phyloP scores from a whole-genome alignment of 2,888 invertebrate species.

The Spialia ferax region DNA sequence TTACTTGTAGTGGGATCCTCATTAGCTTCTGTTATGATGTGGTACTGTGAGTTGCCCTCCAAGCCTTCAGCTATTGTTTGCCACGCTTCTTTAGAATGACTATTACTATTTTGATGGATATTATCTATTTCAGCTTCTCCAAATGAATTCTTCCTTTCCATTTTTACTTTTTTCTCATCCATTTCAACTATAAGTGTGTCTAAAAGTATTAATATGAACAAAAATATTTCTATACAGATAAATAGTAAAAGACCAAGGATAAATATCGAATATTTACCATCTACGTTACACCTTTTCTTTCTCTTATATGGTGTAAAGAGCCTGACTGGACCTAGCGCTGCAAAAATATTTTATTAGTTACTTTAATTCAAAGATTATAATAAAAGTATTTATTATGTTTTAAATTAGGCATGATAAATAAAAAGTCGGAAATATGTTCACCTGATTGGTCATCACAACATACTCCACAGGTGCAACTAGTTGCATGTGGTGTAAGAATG shows the following conservation, averaged over 20 bases:
- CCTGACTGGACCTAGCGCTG: slow-evolving; percentile 95
- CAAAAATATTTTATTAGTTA: background rate
- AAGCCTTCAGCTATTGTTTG: slow-evolving; percentile 89
- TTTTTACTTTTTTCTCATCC: slow-evolving; percentile 75
- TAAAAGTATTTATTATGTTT: background rate
- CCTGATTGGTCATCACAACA: slow-evolving; percentile 97
- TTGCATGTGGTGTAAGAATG: slow-evolving; percentile 96
- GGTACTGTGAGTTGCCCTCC: slow-evolving; percentile 88
- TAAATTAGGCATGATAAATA: background rate
- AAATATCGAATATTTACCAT: background rate
- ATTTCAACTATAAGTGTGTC: slow-evolving; percentile 23
- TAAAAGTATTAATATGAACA: background rate
- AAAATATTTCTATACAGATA: background rate
- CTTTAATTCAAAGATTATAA: too few relatives aligned
- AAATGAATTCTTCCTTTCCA: slow-evolving; percentile 75
- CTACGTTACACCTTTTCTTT: slow-evolving; percentile 87
- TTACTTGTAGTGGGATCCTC: slow-evolving; percentile 15
- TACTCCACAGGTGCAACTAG: slow-evolving; percentile 97
- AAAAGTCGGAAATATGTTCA: slow-evolving; percentile 76
- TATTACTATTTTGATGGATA: slow-evolving; percentile 72
- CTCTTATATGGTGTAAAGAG: slow-evolving; percentile 97
- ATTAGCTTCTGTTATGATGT: slow-evolving; percentile 69
- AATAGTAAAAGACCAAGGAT: background rate
- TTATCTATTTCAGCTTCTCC: slow-evolving; percentile 88
- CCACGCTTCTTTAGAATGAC: slow-evolving; percentile 88